Evolutionary conservation across 2,113 vertebrate species (phyloP), one percentile per base, ranked within the genome.

Genomic region (Lampris megalopsis): DNA sequence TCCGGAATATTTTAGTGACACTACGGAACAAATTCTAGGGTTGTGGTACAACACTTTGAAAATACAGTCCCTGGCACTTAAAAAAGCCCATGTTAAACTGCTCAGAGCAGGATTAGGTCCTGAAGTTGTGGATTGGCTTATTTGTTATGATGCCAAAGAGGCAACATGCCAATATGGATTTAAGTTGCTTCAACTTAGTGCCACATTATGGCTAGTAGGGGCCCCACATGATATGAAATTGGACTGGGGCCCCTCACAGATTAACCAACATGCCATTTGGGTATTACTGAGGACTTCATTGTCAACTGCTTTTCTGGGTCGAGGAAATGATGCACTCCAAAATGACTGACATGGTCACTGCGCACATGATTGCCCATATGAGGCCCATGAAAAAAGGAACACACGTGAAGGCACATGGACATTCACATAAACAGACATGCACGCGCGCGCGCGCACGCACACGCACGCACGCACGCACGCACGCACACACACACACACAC

Each of bases 231-330:
- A 38, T 63, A 3, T 65, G 52, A 66, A 64, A 59, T 63, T 35
- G 45, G 13, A 71, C 63, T 0, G 9, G 11, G 49, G 9, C 35
- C 54, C 52, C 54, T 24, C 63, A 59, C 53, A 83, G 80, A 82
- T 80, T 67, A 83, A 65, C 54, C 71, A 83, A 75, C 59, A 4
- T 67, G 74, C 45, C 63, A 57, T 67, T 71, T 13, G 2, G 74
- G 68, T 54, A 53, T 68, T 67, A 71, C 35, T 6, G 65, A 79
- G 72, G 66, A 79, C 52, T 40, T 86, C 68, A 80, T 70, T 79
- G 76, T 89, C 62, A 52, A 63, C 70, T 13, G 63, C 49, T 2
- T 63, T 52, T 72, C 41, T 1, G 73, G 74, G 72, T 79, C 52
- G 54, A 82, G 56, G 62, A 48, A 81, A 5, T 87, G 63, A 80